These are phyloP conservation scores for Trachythela sp. DNA, from an alignment of 64 coral and sea anemone species.

Conservation along the genomic window DNA sequence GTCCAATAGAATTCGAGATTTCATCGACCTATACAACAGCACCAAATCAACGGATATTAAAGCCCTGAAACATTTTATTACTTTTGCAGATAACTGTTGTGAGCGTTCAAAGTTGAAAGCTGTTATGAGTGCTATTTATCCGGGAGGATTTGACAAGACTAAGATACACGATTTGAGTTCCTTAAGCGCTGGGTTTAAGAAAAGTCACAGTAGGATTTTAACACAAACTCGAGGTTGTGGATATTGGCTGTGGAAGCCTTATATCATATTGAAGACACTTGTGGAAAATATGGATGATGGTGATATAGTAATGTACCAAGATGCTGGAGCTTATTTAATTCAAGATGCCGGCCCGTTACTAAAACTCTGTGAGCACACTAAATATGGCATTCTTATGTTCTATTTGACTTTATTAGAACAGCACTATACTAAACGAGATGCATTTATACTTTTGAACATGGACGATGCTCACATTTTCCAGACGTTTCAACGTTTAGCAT, in stretches of 20 bases:
- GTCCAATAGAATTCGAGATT: background rate
- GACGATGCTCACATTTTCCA: background rate
- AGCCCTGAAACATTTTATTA: background rate
- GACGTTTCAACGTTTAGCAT: constrained; percentile 21
- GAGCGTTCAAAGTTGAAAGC: background rate
- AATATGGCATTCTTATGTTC: constrained; percentile 16
- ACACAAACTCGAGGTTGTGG: background rate
- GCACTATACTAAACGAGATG: constrained; percentile 11
- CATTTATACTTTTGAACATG: constrained; percentile 22
- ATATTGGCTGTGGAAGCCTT: constrained; percentile 34
- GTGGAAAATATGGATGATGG: background rate
- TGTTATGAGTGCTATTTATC: background rate
- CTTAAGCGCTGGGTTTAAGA: background rate
- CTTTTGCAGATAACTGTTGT: constrained; percentile 21
- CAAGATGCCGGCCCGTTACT: background rate
- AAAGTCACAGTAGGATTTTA: background rate
- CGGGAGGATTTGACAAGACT: constrained; percentile 11
- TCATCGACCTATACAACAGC: background rate
- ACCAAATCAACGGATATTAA: background rate
- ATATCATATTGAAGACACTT: background rate
- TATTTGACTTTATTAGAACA: background rate
- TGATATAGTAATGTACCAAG: background rate
- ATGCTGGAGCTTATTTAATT: background rate
- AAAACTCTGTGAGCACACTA: background rate
- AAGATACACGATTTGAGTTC: background rate